Evolutionary conservation across 64 coral and sea anemone species (phyloP), one percentile per base, ranked within the genome.

Genomic region (Acropora yongei): DNA sequence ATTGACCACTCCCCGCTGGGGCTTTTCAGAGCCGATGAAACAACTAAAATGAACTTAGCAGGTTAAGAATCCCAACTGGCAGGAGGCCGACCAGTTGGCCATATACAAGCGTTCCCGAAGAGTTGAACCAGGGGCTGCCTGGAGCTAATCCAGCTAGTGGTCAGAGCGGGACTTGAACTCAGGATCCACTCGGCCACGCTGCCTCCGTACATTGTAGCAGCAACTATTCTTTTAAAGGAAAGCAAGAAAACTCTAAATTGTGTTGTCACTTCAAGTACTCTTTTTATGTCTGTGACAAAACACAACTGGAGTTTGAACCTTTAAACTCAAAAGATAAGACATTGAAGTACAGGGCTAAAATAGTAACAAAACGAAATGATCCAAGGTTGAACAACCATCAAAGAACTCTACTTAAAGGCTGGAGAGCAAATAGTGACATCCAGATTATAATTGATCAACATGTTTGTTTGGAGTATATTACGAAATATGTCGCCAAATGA

Each of bases 291-390:
- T 85, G 71, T 65, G 57, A 71, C 9, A 76, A 84, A 86, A 92
- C 90, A 5, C 75, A 65, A 47, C 72, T 76, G 39, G 80, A 83
- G 17, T 92, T 87, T 85, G 90, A 92, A 78, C 65, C 11, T 49
- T 41, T 92, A 39, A 18, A 86, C 55, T 63, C 90, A 63, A 92
- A 92, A 92, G 90, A 92, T 41, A 84, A 76, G 68, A 77, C 69
- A 14, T 42, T 84, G 11, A 30, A 92, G 66, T 92, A 92, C 46
- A 86, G 57, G 44, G 90, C 90, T n/a, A 92, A 92, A 86, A 76
- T 92, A 49, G 47, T 92, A 17, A 92, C 90, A 55, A 86, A 92
- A 78, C 75, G 75, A 80, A 93, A 93, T 80, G 84, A 93, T 80
- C 0, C 74, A 86, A 55, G 82, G 13, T 44, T 86, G 18, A 92